Evolutionary conservation across 2,888 invertebrate species (phyloP).

Genomic region (Meiosimyza decipiens): DNA sequence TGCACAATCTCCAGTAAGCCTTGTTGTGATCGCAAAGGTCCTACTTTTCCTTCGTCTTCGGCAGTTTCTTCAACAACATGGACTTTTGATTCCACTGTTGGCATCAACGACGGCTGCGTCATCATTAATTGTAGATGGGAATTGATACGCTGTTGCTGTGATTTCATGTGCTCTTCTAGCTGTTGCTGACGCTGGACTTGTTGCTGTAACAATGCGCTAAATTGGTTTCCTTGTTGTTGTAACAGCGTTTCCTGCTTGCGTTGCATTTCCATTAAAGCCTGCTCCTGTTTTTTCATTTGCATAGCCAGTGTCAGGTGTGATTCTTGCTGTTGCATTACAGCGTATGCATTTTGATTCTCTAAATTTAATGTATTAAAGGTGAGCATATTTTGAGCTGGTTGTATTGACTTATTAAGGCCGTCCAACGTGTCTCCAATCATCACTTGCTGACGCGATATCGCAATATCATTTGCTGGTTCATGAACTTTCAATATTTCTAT

Average conservation of each 20-base stretch:
- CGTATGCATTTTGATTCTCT: conserved; percentile 57
- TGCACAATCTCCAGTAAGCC: conserved; percentile 48
- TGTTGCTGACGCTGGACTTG: conserved; percentile 63
- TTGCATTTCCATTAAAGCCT: conserved; percentile 63
- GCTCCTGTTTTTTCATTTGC: conserved; percentile 65
- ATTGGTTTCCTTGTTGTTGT: conserved; percentile 61
- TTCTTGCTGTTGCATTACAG: conserved; percentile 63
- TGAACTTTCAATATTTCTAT: conserved; percentile 46
- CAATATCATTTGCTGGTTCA: conserved; percentile 38
- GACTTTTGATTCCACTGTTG: background rate
- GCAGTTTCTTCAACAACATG: background rate
- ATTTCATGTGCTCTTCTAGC: conserved; percentile 62
- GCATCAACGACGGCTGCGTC: conserved; percentile 53
- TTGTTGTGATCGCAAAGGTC: background rate
- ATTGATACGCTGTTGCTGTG: conserved; percentile 65
- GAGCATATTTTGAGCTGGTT: conserved; percentile 52
- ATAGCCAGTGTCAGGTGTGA: conserved; percentile 60
- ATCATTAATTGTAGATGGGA: conserved; percentile 63
- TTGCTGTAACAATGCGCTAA: conserved; percentile 61
- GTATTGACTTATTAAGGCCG: no score
- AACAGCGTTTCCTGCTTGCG: conserved; percentile 58
- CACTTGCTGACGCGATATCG: background rate
- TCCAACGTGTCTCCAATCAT: background rate
- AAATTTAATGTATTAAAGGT: conserved; percentile 56
- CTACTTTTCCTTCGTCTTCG: background rate